Evolutionary conservation across 2,888 invertebrate species (phyloP).

Genomic region (Euphydryas editha): DNA sequence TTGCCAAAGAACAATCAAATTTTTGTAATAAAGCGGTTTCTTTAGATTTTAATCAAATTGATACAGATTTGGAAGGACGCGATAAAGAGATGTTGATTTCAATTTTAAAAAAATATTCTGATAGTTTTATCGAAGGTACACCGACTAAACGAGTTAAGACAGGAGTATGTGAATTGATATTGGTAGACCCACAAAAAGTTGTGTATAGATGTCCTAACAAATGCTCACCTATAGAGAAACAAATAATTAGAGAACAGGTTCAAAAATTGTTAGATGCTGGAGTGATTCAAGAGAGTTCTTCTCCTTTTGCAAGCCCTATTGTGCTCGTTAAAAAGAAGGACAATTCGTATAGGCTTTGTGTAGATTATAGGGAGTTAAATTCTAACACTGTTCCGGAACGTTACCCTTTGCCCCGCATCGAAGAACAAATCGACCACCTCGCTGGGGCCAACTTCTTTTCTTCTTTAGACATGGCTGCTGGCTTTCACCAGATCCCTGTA

Average conservation of each 20-base stretch:
- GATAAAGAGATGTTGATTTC: not conserved
- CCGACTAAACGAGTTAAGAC: not conserved
- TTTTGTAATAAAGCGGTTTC: not conserved
- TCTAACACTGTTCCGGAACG: slow-evolving; percentile 45
- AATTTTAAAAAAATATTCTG: not conserved
- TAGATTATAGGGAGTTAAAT: slow-evolving; percentile 27
- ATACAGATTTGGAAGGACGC: not conserved
- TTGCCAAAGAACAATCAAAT: not conserved
- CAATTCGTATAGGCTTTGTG: no score
- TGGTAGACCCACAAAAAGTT: slow-evolving; percentile 27
- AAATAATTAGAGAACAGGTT: slow-evolving; percentile 30
- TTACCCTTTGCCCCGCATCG: slow-evolving; percentile 26
- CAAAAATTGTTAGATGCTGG: no score
- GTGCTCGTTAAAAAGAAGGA: no score
- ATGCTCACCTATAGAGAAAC: slow-evolving; percentile 40
- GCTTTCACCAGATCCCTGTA: slow-evolving; percentile 6
- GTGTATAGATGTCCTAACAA: slow-evolving; percentile 39
- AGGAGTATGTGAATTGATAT: slow-evolving; percentile 18
- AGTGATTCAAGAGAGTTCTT: no score
- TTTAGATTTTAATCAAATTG: not conserved
- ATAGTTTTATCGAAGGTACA: not conserved
- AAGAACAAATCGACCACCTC: slow-evolving; percentile 24
- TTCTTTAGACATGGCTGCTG: slow-evolving; percentile 27
- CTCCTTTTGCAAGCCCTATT: no score
- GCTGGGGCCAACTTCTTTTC: slow-evolving; percentile 23